Conservation (phyloP, 1,140 invertebrate species). For the Copidosoma floridanum region DNA sequence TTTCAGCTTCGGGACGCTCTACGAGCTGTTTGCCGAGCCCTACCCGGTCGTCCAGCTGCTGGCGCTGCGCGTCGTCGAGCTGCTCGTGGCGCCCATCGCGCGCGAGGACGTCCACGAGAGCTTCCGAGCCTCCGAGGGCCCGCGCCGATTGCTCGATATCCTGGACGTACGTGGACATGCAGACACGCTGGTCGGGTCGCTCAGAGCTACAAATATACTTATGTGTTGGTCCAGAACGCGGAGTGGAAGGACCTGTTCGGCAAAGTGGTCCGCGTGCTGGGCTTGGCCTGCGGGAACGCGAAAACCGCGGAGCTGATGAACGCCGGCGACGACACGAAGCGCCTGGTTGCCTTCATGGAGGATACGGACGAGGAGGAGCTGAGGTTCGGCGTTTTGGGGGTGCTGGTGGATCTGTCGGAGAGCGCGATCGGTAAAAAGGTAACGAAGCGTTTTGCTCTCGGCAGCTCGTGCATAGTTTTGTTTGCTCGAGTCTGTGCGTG, state of each 20-base stretch:
- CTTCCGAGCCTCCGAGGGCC: slow-evolving; percentile 40
- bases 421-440: slow-evolving; percentile 39
- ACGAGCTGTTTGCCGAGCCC: slow-evolving; percentile 37
- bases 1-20: slow-evolving; percentile 39
- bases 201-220: no score
- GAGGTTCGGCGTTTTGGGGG: slow-evolving; percentile 26
- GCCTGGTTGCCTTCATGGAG: slow-evolving; percentile 39
- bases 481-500: no score
- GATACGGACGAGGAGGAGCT: slow-evolving; percentile 21
- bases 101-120: slow-evolving; percentile 39
- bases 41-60: slow-evolving; percentile 44
- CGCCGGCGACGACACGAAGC: slow-evolving; percentile 29
- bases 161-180: slow-evolving; percentile 41
- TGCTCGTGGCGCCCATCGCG: slow-evolving; percentile 37
- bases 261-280: slow-evolving; percentile 33
- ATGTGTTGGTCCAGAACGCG: slow-evolving; percentile 32
- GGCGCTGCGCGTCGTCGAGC: slow-evolving; percentile 35
- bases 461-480: no score
- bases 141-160: slow-evolving; percentile 38
- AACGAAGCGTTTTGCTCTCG: no score
- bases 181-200: no score
- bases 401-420: slow-evolving; percentile 36
- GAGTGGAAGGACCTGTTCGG: slow-evolving; percentile 42
- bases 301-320: slow-evolving; percentile 36
- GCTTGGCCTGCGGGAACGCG: slow-evolving; percentile 34